Percentiles rank a stretch among this genome's conserved stretches.
These are phyloP conservation scores for Aricia artaxerxes DNA, from an alignment of 2,888 invertebrate genomes.

Conservation along the genomic window DNA sequence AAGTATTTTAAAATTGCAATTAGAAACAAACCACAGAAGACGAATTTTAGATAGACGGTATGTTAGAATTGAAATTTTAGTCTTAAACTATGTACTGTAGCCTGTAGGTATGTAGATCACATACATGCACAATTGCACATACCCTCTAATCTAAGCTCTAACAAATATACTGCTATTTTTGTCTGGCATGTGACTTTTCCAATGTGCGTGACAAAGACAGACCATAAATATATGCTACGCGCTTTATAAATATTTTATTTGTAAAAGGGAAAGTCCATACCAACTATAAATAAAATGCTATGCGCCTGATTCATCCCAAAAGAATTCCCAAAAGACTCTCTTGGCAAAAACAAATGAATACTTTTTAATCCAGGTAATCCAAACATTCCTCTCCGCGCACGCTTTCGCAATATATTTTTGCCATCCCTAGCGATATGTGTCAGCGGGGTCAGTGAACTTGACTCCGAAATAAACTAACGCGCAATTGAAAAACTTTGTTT, in stretches of 20 bases:
- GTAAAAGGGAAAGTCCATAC: neutral
- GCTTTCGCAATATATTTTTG: neutral
- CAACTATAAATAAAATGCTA: neutral
- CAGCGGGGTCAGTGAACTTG: constrained; percentile 8
- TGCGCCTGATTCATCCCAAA: neutral
- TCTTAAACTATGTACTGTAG: too few relatives aligned
- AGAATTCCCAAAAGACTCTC: neutral
- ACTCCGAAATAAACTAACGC: constrained; percentile 2
- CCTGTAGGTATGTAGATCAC: too few relatives aligned
- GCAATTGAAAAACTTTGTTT: neutral
- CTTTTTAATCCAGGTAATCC: neutral
- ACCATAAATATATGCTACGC: too few relatives aligned
- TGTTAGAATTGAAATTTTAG: too few relatives aligned
- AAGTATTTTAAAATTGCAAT: neutral
- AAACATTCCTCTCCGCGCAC: neutral
- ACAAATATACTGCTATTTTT: too few relatives aligned
- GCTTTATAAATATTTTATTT: neutral
- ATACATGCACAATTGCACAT: too few relatives aligned
- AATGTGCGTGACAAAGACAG: too few relatives aligned
- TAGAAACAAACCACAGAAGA: too few relatives aligned
- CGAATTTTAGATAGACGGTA: too few relatives aligned
- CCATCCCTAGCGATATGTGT: constrained; percentile 7
- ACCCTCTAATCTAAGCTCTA: too few relatives aligned
- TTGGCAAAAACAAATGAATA: neutral
- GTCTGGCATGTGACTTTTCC: too few relatives aligned